Percentiles rank a stretch among this genome's conserved stretches.
Conservation (phyloP, 1,140 invertebrate species). For the Pemphigus obesinymphae region DNA sequence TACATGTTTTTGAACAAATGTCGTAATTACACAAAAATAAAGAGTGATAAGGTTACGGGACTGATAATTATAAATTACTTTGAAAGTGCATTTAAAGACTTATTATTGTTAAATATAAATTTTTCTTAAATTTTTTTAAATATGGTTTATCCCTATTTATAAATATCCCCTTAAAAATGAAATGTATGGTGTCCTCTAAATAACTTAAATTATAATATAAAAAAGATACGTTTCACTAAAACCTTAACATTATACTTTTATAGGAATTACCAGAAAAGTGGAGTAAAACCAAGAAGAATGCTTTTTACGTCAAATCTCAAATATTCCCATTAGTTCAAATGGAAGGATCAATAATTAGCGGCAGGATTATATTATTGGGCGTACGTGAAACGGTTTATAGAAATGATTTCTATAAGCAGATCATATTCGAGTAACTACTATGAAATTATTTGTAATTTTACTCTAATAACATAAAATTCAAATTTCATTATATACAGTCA, state of each 20-base stretch:
- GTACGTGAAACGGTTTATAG: conserved; percentile 70
- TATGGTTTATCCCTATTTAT: too few relatives aligned
- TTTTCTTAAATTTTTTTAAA: too few relatives aligned
- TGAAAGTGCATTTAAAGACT: too few relatives aligned
- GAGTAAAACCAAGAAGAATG: conserved; percentile 76
- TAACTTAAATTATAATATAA: too few relatives aligned
- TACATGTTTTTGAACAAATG: too few relatives aligned
- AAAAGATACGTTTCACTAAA: conserved; percentile 23
- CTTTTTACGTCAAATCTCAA: conserved; percentile 76
- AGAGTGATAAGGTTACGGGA: too few relatives aligned
- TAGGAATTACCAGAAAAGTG: conserved; percentile 81
- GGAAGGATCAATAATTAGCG: conserved; percentile 63
- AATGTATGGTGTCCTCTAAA: too few relatives aligned
- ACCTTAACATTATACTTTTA: conserved; percentile 49
- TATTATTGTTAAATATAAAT: too few relatives aligned
- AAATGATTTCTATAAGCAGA: conserved; percentile 61
- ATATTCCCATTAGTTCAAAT: conserved; percentile 71
- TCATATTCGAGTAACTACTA: conserved; percentile 62
- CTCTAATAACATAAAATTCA: background rate
- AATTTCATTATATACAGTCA: too few relatives aligned
- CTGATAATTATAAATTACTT: too few relatives aligned
- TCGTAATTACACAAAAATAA: too few relatives aligned
- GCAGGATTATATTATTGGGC: conserved; percentile 71
- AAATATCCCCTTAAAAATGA: too few relatives aligned
- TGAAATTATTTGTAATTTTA: background rate